Base-by-base conservation (phyloP, 2,888 invertebrate species). In the Syrista parreyssii region DNA sequence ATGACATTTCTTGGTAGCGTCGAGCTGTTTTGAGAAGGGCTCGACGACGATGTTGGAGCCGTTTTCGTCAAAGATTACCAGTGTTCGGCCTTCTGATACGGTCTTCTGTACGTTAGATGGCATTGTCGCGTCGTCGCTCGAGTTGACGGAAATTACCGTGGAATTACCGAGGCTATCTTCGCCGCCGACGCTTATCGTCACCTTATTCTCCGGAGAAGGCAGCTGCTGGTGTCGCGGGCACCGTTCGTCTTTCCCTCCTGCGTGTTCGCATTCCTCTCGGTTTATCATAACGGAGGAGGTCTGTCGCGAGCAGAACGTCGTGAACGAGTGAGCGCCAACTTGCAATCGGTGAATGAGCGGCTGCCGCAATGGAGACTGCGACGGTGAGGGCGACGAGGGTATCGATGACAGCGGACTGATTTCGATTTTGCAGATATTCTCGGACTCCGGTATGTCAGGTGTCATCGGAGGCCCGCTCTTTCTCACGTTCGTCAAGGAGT, bases 201-300 rank as follows among this genome's bases (percentile, higher is more conserved):
- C 92, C 79, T 91, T 92, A 82, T 92, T 92, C 55, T 82, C 80
- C 78, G 72, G 82, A 73, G 76, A 78, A n/a, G 76, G 77, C 68
- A 81, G 75, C 71, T 71, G 79, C 40, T 40, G 40, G 15, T 40
- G 15, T 40, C 40, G 40, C 40, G 15, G 40, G 40, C 40, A 6
- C 4, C 15, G 40, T 4, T 40, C 15, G 23, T 55, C 55, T 23
- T 23, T 23, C 23, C 1, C 55, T 55, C 23, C 55, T 2, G 1
- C 6, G 55, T 9, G 23, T 0, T 55, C 55, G 91, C 93, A 96
- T 92, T 94, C 95, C 89, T 94, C 95, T 76, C 94, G 95, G 88
- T 93, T 95, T 87, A 96, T 96, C 93, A 95, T 92, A 85, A 96
- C 96, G 23, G 96, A 96, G 9, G 55, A 55, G 31, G 96, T 94